phyloP scores from a whole-genome alignment of 2,113 vertebrate genomes.

The Aphyosemion australe region DNA sequence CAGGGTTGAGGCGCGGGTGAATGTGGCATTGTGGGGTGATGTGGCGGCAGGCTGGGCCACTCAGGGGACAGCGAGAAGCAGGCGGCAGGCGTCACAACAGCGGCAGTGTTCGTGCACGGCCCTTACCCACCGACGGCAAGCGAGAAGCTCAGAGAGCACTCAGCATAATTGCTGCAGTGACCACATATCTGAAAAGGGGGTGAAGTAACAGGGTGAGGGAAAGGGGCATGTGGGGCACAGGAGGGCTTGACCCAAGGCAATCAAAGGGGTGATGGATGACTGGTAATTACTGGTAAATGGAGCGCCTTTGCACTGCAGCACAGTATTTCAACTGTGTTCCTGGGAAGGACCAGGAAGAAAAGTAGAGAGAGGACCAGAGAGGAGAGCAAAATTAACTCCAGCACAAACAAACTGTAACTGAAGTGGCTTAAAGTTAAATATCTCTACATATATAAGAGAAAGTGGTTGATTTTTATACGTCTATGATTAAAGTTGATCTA shows the following conservation, averaged over 20 bases:
- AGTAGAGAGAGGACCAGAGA: constrained; percentile 22
- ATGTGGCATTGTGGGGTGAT: constrained; percentile 77
- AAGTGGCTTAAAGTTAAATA: constrained; percentile 6
- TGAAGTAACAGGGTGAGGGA: constrained; percentile 64
- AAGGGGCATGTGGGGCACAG: constrained; percentile 61
- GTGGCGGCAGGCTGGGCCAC: constrained; percentile 60
- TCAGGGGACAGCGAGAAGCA: constrained; percentile 59
- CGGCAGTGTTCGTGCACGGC: constrained; percentile 70
- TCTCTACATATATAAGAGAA: background rate
- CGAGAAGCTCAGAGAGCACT: constrained; percentile 76
- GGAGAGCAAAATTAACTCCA: constrained; percentile 28
- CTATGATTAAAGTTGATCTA: constrained; percentile 24
- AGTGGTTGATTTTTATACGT: constrained; percentile 2
- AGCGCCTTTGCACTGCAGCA: constrained; percentile 77
- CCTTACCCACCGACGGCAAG: constrained; percentile 68
- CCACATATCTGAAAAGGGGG: constrained; percentile 77
- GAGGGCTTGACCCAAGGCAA: constrained; percentile 82
- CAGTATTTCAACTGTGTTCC: constrained; percentile 77
- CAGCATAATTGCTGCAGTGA: constrained; percentile 81
- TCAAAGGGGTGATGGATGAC: constrained; percentile 85
- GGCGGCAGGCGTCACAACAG: constrained; percentile 73
- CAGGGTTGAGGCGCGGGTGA: constrained; percentile 72
- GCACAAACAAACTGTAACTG: constrained; percentile 16
- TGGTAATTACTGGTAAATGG: constrained; percentile 85
- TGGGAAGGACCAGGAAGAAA: constrained; percentile 44